phyloP scores from a whole-genome alignment of 2,797 vertebrate genomes.

The Syncerus caffer region DNA sequence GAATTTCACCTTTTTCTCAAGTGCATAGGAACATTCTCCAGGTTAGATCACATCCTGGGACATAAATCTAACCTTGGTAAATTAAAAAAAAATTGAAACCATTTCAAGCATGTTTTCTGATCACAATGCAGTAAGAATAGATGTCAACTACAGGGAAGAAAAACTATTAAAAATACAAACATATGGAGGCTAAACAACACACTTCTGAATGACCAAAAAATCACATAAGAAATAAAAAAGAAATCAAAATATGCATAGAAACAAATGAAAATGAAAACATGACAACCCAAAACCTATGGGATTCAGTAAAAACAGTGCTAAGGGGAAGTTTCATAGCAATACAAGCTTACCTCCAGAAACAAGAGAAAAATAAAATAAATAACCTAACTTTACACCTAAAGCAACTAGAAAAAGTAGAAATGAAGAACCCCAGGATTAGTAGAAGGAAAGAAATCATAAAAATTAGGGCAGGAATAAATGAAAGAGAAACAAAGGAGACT shows the following conservation, averaged over 20 bases:
- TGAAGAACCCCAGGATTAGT: background rate
- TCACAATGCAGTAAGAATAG: background rate
- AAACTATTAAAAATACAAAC: background rate
- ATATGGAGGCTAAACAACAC: background rate
- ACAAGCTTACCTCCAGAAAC: background rate
- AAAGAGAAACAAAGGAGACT: background rate
- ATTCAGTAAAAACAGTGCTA: background rate
- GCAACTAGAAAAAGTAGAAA: background rate
- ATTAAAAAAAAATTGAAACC: background rate
- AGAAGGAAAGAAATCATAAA: background rate
- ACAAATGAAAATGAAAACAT: background rate
- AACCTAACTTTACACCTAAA: background rate
- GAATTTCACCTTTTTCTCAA: no score
- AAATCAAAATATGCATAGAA: background rate
- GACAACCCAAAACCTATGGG: background rate
- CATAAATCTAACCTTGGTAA: background rate
- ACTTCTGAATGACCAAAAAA: background rate
- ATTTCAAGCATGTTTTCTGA: background rate
- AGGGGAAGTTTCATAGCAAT: background rate
- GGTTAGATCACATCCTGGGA: background rate
- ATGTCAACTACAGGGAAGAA: background rate
- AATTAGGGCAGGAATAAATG: background rate
- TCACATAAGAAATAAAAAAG: background rate
- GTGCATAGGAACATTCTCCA: background rate
- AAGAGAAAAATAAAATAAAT: background rate